Conservation (phyloP, 2,888 invertebrate species). For the Alentia gelatinosa region DNA sequence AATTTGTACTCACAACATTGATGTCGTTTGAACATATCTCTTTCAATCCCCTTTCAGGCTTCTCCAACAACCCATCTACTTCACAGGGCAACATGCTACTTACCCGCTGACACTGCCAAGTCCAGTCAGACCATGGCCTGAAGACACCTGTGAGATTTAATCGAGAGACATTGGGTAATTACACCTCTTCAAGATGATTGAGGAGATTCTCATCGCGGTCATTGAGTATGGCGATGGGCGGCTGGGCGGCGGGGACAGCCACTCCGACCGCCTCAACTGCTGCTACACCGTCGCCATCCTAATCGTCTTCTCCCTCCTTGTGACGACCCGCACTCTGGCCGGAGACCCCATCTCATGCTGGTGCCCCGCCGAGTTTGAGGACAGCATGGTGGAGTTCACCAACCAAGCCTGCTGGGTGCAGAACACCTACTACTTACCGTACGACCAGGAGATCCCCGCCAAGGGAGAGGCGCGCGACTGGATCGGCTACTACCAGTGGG, state of each 20-base stretch:
- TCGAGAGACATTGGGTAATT: no score
- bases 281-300: constrained; percentile 63
- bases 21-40: no score
- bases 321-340: constrained; percentile 56
- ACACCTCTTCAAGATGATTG: constrained; percentile 6
- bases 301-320: constrained; percentile 56
- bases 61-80: no score
- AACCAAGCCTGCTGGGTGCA: constrained; percentile 81
- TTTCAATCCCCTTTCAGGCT: no score
- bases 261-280: constrained; percentile 64
- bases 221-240: constrained; percentile 52
- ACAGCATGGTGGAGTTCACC: constrained; percentile 62
- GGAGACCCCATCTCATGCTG: constrained; percentile 65
- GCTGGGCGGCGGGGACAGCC: constrained; percentile 64
- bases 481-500: constrained; percentile 81
- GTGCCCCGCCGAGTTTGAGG: constrained; percentile 64
- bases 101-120: no score
- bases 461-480: constrained; percentile 77
- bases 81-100: no score
- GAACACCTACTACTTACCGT: constrained; percentile 82
- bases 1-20: no score
- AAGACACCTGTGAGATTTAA: no score
- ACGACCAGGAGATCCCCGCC: constrained; percentile 80
- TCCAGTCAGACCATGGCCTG: no score
- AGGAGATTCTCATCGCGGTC: background rate